Evolutionary conservation across 2,113 vertebrate species (phyloP), one percentile per base, ranked within the genome.

Genomic region (Pipra filicauda): DNA sequence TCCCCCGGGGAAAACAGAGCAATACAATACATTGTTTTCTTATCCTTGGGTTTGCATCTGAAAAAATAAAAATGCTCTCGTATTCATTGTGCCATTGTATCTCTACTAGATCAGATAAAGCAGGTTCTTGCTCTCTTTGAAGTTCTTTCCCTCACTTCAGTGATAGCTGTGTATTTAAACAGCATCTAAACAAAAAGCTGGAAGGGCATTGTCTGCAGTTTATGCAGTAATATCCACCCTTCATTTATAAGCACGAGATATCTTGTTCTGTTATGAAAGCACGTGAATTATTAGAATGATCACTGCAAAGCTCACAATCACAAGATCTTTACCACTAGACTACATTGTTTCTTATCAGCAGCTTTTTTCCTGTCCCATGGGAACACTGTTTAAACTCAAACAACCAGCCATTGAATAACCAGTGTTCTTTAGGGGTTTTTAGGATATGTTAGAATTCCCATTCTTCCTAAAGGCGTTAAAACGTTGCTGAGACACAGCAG

Each of bases 331-430:
- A 84, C 74, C 65, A 44, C 87, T 76, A 77, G 27, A 54, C n/a
- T 54, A 35, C 94, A 92, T 95, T 97, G 93, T 93, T 91, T 58
- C 76, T 80, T 91, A 96, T 91, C 93, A 48, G 82, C 27, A 59
- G 61, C 54, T 91, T 95, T 67, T 85, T 94, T 87, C 87, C 95
- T 97, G 89, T 96, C 95, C 86, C 95, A 88, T 69, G 48, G 79
- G 91, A 97, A 91, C 67, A 35, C 22, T 71, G 9, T 58, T 83
- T 44, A 39, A 76, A 72, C 65, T 84, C 76, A 81, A 77, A 73
- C 69, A 88, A 52, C 24, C 24, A 41, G 27, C 51, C 55, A 85
- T 49, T 74, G 91, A 91, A 76, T 72, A 51, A 70, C 10, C 9
- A 61, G 52, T 24, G 46, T 9, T 13, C 30, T 83, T 76, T 35